phyloP scores from a whole-genome alignment of 2,888 invertebrate species.

The Cheilosia pagana region DNA sequence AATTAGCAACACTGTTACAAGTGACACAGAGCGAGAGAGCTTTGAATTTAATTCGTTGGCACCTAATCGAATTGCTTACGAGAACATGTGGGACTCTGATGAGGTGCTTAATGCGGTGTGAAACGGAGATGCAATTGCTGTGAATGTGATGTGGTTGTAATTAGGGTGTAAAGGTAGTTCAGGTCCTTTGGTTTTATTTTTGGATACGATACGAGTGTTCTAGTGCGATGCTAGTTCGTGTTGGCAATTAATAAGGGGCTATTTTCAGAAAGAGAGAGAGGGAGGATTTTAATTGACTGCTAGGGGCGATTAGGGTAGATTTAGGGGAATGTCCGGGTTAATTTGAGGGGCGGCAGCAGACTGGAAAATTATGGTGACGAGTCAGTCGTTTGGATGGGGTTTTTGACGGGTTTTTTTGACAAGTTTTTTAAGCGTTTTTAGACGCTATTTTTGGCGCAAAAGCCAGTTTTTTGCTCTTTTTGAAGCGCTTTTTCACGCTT shows the following conservation, averaged over 20 bases:
- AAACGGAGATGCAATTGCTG: constrained; percentile 45
- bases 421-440: too few relatives aligned
- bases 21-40: background rate
- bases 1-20: constrained; percentile 33
- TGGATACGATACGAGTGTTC: too few relatives aligned
- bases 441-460: too few relatives aligned
- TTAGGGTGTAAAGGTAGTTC: constrained; percentile 38
- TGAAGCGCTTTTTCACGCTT: too few relatives aligned
- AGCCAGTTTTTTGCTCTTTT: too few relatives aligned
- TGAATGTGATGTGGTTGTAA: constrained; percentile 43
- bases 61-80: constrained; percentile 72
- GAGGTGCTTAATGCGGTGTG: constrained; percentile 69
- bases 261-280: constrained; percentile 4
- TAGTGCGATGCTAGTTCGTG: background rate
- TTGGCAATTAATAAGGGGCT: constrained; percentile 7
- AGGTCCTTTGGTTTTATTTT: background rate
- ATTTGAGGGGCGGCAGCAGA: too few relatives aligned
- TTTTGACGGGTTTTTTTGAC: too few relatives aligned
- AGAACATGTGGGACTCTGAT: constrained; percentile 49
- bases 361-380: too few relatives aligned
- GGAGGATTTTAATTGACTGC: constrained; percentile 10
- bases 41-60: constrained; percentile 57
- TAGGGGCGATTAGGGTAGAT: background rate
- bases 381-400: too few relatives aligned
- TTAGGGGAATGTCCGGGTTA: too few relatives aligned